Percentiles rank a stretch among this genome's conserved stretches.
Conservation (phyloP, 2,113 vertebrate species). For the Tragelaphus strepsiceros region DNA sequence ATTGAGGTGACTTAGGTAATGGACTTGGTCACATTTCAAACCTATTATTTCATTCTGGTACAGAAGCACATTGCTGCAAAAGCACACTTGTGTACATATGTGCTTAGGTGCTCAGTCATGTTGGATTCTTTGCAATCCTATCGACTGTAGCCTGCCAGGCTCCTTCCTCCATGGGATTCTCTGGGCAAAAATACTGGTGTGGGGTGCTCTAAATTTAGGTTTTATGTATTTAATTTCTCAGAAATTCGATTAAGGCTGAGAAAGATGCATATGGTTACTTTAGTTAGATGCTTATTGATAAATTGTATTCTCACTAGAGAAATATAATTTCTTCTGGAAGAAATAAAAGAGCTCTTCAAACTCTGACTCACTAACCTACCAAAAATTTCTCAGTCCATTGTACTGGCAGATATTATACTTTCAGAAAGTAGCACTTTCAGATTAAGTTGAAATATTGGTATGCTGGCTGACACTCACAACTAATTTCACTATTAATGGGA, state of each 20-base stretch:
- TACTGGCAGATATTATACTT: not conserved
- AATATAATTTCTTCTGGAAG: not conserved
- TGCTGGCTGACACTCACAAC: not conserved
- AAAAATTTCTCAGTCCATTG: not conserved
- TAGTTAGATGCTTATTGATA: not conserved
- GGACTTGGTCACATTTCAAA: not conserved
- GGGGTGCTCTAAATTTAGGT: not conserved
- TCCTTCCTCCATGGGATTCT: not conserved
- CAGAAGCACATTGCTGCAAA: not conserved
- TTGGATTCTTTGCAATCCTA: not conserved
- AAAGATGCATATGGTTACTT: not conserved
- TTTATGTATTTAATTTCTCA: not conserved
- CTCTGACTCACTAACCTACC: not conserved
- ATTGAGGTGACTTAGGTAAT: not conserved
- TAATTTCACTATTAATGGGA: conserved; percentile 49
- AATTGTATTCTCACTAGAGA: not conserved
- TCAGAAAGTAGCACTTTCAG: not conserved
- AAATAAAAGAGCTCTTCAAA: conserved; percentile 25
- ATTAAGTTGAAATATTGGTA: conserved; percentile 18
- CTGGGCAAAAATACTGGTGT: not conserved
- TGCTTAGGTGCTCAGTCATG: not conserved
- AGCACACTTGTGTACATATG: not conserved
- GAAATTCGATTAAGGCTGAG: not conserved
- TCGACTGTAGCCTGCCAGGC: not conserved
- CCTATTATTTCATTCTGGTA: not conserved